Conservation (phyloP, 2,113 vertebrate genomes). For the Symphodus melops region DNA sequence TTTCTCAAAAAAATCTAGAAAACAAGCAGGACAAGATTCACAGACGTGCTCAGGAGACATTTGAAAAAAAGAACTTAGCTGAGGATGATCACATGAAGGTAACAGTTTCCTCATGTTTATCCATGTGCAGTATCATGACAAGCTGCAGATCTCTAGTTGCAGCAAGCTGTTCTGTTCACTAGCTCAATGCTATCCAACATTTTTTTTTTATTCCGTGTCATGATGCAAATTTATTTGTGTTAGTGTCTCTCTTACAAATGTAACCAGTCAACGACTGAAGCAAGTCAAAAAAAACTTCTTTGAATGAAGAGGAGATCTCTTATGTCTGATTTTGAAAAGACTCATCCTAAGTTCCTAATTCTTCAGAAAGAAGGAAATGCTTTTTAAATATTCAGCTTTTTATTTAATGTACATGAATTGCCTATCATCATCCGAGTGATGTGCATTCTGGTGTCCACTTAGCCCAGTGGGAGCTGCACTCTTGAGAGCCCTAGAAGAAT, state of each 20-base stretch:
- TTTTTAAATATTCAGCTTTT: background rate
- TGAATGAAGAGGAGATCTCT: too few species aligned
- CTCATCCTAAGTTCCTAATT: background rate
- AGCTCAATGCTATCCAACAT: background rate
- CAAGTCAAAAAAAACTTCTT: too few species aligned
- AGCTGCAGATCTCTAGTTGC: background rate
- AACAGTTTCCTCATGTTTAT: background rate
- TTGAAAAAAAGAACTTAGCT: slow-evolving; percentile 3
- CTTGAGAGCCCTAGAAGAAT: slow-evolving; percentile 25
- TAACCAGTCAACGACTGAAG: too few species aligned
- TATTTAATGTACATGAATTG: background rate
- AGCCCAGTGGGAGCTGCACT: slow-evolving; percentile 61
- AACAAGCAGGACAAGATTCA: background rate
- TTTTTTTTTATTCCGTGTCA: too few species aligned
- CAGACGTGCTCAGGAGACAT: slow-evolving; percentile 7
- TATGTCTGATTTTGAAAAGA: too few species aligned
- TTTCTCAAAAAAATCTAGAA: background rate
- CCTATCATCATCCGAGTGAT: background rate
- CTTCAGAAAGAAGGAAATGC: background rate
- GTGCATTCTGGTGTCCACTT: slow-evolving; percentile 55
- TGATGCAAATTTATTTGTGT: too few species aligned
- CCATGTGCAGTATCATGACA: too few species aligned
- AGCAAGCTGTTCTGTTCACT: background rate
- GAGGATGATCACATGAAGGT: slow-evolving; percentile 50
- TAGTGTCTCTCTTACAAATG: too few species aligned